Base-by-base conservation (phyloP, 2,113 vertebrate genomes). In the Lepus americanus region DNA sequence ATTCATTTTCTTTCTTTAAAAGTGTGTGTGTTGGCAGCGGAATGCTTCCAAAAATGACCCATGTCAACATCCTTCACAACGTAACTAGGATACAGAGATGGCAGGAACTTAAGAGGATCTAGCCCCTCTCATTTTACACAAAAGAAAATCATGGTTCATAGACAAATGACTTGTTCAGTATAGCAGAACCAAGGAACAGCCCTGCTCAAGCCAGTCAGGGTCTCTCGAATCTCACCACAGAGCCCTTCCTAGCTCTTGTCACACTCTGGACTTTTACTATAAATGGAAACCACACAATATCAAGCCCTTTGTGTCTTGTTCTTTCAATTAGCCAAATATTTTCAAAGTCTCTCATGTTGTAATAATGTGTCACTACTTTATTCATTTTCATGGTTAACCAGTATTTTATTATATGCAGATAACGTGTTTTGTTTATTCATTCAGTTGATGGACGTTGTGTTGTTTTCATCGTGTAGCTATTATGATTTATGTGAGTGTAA, bases 1-100 rank as follows among this genome's bases (percentile, higher is more conserved):
- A 66, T 55, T 66, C 31, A 78, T 85, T 88, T 89, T 90, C 31
- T 85, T 93, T 86, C 51, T 73, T 92, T 88, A 84, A 74, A 86
- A 86, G 25, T 9, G 55, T 14, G 55, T 14, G 55, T 14, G 55
- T 14, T 5, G 55, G 55, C 14, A 3, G 55, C 12, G 55, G 22
- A 85, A 63, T 6, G 1, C 70, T 94, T 94, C 78, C 77, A 78
- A 61, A 86, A 93, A 66, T n/a, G 31, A 72, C 16, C 69, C 25
- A 17, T 31, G 59, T 67, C 36, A 77, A 66, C 2, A 13, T 49
- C 17, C 13, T 44, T 29, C 1, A 4, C 27, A 74, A 53, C 0
- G 3, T 59, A 67, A 25, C 17, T 11, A 91, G 39, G 49, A 77
- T 22, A 27, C 0, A 22, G 70, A 69, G 13, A 59, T 84, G 33